Base-by-base conservation (phyloP, 2,888 invertebrate genomes). In the Tridacna crocea region DNA sequence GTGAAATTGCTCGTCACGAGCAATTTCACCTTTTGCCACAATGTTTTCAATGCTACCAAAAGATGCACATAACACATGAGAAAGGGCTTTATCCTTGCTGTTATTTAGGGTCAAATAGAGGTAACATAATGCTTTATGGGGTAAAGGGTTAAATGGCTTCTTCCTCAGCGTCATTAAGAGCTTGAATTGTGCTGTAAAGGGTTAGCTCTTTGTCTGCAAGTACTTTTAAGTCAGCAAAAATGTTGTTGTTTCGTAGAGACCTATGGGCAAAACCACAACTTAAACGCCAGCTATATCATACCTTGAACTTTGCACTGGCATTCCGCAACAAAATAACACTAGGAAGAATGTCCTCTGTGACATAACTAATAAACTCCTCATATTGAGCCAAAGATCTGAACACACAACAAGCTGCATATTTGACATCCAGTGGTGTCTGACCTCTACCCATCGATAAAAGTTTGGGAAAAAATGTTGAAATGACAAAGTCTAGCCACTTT, bases 341-440 rank as follows among this genome's bases (percentile, higher is more conserved):
- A 19, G 88, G 89, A 51, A 89, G 79, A 15, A 88, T 84, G 24
- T 87, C 80, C 51, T 87, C 77, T 26, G 81, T 83, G 3, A 85
- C 78, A 51, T 79, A 79, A 19, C 65, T 63, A 22, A 87, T 76
- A 61, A 87, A 88, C 47, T 87, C 84, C 46, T 83, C 79, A 78
- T 84, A 85, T 48, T 82, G 75, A 13, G 87, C 82, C 36, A 91
- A 75, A 22, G 87, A 77, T 55, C 85, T 80, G 55, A 90, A 87
- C 78, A 91, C 82, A 82, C 91, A 89, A 75, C 90, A 88, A 8
- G 88, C 88, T n/a, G 87, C 83, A 74, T 90, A 90, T 75, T 90
- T 91, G 68, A 87, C 85, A 24, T 90, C 89, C 66, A 88, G 76
- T 0, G 87, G 80, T 24, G 63, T 36, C 72, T 77, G 77, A n/a